A percentile compares a stretch with the other conserved stretches of the same genome.
These are phyloP conservation scores for Cyprinella venusta DNA, from an alignment of 2,797 vertebrate species.

Conservation along the genomic window DNA sequence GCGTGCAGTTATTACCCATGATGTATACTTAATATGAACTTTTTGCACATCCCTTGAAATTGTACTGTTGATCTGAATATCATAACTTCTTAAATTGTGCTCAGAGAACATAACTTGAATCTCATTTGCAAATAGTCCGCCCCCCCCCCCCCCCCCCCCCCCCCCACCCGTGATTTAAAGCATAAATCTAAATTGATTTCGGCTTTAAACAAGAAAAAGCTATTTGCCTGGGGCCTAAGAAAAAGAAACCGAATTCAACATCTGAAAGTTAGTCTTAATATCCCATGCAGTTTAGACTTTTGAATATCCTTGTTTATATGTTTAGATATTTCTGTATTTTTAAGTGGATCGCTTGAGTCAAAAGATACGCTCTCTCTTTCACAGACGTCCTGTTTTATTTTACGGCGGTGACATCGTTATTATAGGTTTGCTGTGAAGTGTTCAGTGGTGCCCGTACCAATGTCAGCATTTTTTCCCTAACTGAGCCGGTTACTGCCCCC, in stretches of 20 bases:
- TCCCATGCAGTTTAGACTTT: background rate
- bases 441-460: background rate
- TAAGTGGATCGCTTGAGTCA: background rate
- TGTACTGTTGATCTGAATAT: background rate
- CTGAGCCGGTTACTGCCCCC: slow-evolving; percentile 54
- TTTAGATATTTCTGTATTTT: background rate
- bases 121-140: background rate
- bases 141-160: no score
- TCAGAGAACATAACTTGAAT: background rate
- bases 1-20: no score
- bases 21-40: background rate
- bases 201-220: background rate
- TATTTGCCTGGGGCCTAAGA: background rate
- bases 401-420: background rate
- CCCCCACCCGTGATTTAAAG: background rate
- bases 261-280: background rate
- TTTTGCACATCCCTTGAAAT: background rate
- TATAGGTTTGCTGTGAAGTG: background rate
- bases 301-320: background rate
- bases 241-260: background rate
- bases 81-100: background rate
- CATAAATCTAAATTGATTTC: background rate
- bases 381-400: slow-evolving; percentile 14
- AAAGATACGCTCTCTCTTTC: background rate
- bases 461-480: slow-evolving; percentile 1